Conservation (phyloP, 2,888 invertebrate species). For the Oscheius sp. region DNA sequence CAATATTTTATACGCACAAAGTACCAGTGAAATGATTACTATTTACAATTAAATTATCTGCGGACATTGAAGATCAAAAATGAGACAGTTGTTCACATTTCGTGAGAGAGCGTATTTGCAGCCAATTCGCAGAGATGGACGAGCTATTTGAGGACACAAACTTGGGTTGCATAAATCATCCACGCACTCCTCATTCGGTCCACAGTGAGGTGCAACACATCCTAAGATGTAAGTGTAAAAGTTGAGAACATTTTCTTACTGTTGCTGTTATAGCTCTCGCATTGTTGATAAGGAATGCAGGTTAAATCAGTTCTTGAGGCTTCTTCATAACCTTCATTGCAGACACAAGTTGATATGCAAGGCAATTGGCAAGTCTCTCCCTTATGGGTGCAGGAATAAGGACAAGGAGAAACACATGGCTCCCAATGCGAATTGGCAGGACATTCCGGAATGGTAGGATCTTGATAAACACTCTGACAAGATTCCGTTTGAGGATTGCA, state of each 20-base stretch:
- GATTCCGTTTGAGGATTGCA: slow-evolving; percentile 1
- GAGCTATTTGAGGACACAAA: slow-evolving; percentile 6
- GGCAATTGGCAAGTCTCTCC: slow-evolving; percentile 5
- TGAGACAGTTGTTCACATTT: slow-evolving; percentile 25
- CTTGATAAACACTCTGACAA: background rate
- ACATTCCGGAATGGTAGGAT: slow-evolving; percentile 8
- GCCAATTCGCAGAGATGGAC: slow-evolving; percentile 5
- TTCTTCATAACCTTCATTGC: slow-evolving; percentile 11
- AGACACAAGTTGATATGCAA: slow-evolving; percentile 18
- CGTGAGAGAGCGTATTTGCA: slow-evolving; percentile 17
- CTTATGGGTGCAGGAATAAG: slow-evolving; percentile 11
- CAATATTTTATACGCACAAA: too few relatives aligned
- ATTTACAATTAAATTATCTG: background rate
- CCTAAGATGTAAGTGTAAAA: background rate
- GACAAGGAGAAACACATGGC: slow-evolving; percentile 11
- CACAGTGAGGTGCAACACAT: slow-evolving; percentile 4
- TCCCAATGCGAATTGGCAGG: slow-evolving; percentile 23
- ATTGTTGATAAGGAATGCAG: slow-evolving; percentile 11
- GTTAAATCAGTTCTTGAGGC: slow-evolving; percentile 14
- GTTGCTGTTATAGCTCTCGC: slow-evolving; percentile 9
- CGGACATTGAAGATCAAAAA: slow-evolving; percentile 17
- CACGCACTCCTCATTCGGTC: background rate
- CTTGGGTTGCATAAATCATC: slow-evolving; percentile 18
- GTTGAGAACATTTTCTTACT: background rate
- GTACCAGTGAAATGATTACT: too few relatives aligned